These are phyloP conservation scores for Diachasma alloeum DNA, from an alignment of 1,140 invertebrate genomes.

Conservation along the genomic window DNA sequence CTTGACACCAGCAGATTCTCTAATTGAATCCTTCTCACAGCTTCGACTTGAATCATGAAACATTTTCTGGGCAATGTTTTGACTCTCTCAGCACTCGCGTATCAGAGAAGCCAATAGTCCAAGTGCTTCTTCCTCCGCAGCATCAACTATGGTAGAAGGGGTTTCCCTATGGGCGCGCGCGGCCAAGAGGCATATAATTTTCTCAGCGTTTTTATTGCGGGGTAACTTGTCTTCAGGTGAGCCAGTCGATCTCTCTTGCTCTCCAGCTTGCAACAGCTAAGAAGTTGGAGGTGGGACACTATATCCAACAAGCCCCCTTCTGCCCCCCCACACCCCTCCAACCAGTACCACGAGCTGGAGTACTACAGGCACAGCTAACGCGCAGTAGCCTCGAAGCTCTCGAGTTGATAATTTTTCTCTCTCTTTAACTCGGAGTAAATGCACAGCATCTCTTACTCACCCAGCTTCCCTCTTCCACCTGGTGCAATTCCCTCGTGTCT, in stretches of 20 bases:
- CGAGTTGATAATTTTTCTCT: conserved; percentile 32
- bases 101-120: conserved; percentile 55
- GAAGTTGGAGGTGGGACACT: conserved; percentile 16
- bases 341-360: conserved; percentile 31
- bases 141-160: conserved; percentile 3
- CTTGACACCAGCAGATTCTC: too few species aligned
- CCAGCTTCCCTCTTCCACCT: conserved; percentile 10
- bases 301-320: not conserved
- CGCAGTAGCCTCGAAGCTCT: conserved; percentile 56
- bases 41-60: too few species aligned
- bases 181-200: conserved; percentile 64
- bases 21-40: too few species aligned
- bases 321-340: not conserved
- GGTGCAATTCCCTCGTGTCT: conserved; percentile 17
- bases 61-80: too few species aligned
- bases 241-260: conserved; percentile 50
- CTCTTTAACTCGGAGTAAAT: conserved; percentile 14
- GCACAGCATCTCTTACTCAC: conserved; percentile 8
- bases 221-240: conserved; percentile 66
- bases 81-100: conserved; percentile 28
- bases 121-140: conserved; percentile 50
- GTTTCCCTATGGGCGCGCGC: conserved; percentile 45
- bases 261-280: not conserved
- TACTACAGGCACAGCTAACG: conserved; percentile 62
- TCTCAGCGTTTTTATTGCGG: conserved; percentile 65